Evolutionary conservation across 2,888 invertebrate genomes (phyloP).

Genomic region (Amphipyra tragopoginis): DNA sequence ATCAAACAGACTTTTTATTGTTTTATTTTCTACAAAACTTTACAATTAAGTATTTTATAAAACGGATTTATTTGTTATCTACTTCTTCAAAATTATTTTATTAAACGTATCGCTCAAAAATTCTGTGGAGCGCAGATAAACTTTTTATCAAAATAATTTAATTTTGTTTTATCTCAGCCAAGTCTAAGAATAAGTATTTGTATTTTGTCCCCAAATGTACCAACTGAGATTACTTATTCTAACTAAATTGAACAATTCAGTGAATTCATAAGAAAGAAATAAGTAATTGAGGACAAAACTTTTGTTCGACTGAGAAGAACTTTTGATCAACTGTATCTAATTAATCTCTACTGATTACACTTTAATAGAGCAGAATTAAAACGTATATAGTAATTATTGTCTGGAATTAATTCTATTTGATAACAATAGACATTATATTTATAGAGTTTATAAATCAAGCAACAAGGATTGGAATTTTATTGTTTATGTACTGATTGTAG

Average conservation of each 20-base stretch:
- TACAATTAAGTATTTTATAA: no score
- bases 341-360: constrained; percentile 15
- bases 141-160: constrained; percentile 6
- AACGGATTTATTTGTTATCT: no score
- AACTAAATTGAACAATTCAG: constrained; percentile 19
- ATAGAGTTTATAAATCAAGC: no score
- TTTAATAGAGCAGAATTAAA: constrained; percentile 21
- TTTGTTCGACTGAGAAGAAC: constrained; percentile 7
- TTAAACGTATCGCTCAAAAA: no score
- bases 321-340: constrained; percentile 11
- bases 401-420: no score
- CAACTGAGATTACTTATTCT: constrained; percentile 2
- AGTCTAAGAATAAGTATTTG: constrained; percentile 3
- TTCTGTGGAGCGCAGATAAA: not conserved
- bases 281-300: constrained; percentile 26
- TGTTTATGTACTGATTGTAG: no score
- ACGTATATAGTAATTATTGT: not conserved
- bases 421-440: no score
- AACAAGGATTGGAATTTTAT: no score
- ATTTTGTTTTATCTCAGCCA: not conserved
- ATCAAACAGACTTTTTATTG: no score
- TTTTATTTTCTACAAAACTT: no score
- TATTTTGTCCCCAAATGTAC: constrained; percentile 17
- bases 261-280: constrained; percentile 4
- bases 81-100: no score